Evolutionary conservation across 1,140 invertebrate species (phyloP), one percentile per base, ranked within the genome.

Genomic region (Pseudomyrmex pallidus): DNA sequence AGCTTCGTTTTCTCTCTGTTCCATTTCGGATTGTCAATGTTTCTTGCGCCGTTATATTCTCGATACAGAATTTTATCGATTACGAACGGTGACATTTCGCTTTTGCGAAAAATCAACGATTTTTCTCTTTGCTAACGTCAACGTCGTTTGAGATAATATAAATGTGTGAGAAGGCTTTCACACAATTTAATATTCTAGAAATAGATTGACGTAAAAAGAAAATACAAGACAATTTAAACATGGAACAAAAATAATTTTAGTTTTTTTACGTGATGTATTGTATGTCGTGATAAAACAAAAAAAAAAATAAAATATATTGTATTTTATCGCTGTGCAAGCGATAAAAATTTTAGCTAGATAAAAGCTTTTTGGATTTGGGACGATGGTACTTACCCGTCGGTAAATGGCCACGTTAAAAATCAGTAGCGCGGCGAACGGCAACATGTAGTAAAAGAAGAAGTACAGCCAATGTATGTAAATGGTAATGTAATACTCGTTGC

Each of bases 381-480:
- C 20, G 61, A 67, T 12, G 54, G 5, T 74, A 91, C 94, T 95
- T 90, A 97, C 96, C 95, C 96, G 95, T 87, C 95, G 95, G 93
- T 99, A 99, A 90, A 99, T 99, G 91, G 97, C 96, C 61, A 96
- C 95, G 94, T 99, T 99, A 83, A 99, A 96, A 54, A 98, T 96
- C 25, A 98, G 97, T 61, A 99, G 94, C 63, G 96, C 96, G 25
- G 96, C 95, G 91, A 99, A 98, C 10, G 98, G 98, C 76, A 99
- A 95, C 77, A 98, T 96, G 93, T 99, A 99, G 95, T 98, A 98
- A 82, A 99, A 96, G 66, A 99, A 95, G 72, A 99, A 95, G 93
- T 99, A 99, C 92, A 98, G 95, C 97, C 98, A 99, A 89, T 98
- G 97, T 84, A 98, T 98, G 92, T 99, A 99, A 8, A 98, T 95